Conservation (phyloP, 2,888 invertebrate species). For the Caenorhabditis sp. region DNA sequence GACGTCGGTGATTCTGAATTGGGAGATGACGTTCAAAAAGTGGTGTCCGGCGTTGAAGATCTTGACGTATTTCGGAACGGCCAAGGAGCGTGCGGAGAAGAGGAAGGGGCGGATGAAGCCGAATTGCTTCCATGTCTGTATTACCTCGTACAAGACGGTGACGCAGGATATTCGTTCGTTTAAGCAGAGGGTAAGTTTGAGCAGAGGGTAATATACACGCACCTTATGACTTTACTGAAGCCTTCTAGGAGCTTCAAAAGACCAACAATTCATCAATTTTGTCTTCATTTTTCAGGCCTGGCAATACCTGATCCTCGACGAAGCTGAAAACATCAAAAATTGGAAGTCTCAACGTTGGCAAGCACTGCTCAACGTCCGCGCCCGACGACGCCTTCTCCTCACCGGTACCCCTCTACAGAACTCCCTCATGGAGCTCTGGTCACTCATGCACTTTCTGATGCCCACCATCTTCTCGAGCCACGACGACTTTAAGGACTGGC, state of each 20-base stretch:
- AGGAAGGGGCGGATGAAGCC: constrained; percentile 94
- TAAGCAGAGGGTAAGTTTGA: constrained; percentile 87
- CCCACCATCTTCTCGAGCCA: constrained; percentile 97
- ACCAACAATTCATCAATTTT: neutral
- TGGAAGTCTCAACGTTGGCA: constrained; percentile 99
- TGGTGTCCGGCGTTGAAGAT: constrained; percentile 99
- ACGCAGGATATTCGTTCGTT: constrained; percentile 99
- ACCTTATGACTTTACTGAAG: too few relatives aligned
- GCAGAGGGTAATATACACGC: too few relatives aligned
- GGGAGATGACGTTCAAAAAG: constrained; percentile 99
- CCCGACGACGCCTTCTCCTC: constrained; percentile 92
- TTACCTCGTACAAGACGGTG: constrained; percentile 88
- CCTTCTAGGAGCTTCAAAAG: too few relatives aligned
- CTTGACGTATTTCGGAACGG: constrained; percentile 96
- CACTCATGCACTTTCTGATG: constrained; percentile 98
- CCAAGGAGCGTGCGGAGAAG: constrained; percentile 90
- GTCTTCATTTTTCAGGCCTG: constrained; percentile 87
- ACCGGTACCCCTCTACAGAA: constrained; percentile 96
- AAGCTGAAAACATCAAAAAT: constrained; percentile 96
- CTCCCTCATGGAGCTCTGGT: constrained; percentile 97
- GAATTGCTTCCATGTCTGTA: constrained; percentile 91
- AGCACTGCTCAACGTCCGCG: constrained; percentile 94
- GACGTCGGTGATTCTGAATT: constrained; percentile 99
- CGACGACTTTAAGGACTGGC: constrained; percentile 95
- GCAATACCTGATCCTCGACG: constrained; percentile 98